Percentiles rank a stretch among this genome's conserved stretches.
Evolutionary conservation across 1,140 invertebrate genomes (phyloP).

Genomic region (Paracyclopina nana): DNA sequence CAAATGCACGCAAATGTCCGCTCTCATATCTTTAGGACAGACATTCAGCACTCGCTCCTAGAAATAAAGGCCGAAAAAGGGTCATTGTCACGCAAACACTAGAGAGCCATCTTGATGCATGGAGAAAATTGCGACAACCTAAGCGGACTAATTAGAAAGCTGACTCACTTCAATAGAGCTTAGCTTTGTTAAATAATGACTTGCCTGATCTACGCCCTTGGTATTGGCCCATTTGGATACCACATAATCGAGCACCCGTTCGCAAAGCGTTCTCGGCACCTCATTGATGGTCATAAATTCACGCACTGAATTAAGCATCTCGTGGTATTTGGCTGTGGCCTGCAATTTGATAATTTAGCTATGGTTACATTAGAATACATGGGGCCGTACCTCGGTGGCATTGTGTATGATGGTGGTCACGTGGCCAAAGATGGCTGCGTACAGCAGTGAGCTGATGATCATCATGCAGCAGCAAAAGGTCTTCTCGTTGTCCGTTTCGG

Average conservation of each 20-base stretch:
- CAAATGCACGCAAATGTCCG: slow-evolving; percentile 36
- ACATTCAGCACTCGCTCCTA: slow-evolving; percentile 32
- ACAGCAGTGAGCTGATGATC: slow-evolving; percentile 29
- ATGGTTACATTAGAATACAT: no score
- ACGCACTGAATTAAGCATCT: slow-evolving; percentile 35
- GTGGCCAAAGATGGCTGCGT: slow-evolving; percentile 33
- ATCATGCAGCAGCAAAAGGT: slow-evolving; percentile 32
- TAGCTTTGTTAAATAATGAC: no score
- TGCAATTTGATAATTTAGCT: no score
- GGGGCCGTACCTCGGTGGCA: no score
- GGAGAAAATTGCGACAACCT: no score
- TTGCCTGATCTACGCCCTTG: slow-evolving; percentile 37
- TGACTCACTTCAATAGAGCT: no score
- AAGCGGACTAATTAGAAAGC: no score
- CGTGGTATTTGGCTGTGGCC: slow-evolving; percentile 34
- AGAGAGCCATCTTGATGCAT: no score
- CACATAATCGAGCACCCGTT: slow-evolving; percentile 36
- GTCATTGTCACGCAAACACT: no score
- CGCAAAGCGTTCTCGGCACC: slow-evolving; percentile 32
- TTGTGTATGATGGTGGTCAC: slow-evolving; percentile 38
- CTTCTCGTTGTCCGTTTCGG: slow-evolving; percentile 30
- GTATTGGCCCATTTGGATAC: slow-evolving; percentile 37
- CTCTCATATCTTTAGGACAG: slow-evolving; percentile 38
- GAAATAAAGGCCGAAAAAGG: no score
- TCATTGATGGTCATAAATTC: slow-evolving; percentile 38